Percentiles rank a stretch among this genome's conserved stretches.
Evolutionary conservation across 2,888 invertebrate species (phyloP).

Genomic region (Dasysyrphus tricinctus): DNA sequence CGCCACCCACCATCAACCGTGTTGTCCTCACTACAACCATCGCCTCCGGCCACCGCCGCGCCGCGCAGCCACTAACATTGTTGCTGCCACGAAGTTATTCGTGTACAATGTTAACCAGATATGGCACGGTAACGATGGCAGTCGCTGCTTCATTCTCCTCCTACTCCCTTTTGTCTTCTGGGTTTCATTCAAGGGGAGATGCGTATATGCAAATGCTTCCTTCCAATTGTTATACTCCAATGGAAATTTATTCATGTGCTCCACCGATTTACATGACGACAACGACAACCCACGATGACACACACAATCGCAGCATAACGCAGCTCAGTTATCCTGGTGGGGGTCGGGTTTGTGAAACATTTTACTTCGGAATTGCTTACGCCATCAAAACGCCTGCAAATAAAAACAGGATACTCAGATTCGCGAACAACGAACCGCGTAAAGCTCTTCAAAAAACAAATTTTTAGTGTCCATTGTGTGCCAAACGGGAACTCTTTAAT

Average conservation of each 20-base stretch:
- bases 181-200: neutral
- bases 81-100: slow-evolving; percentile 69
- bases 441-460: slow-evolving; percentile 21
- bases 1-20: neutral
- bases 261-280: slow-evolving; percentile 65
- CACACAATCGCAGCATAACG: slow-evolving; percentile 37
- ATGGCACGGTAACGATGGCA: neutral
- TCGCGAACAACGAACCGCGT: slow-evolving; percentile 19
- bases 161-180: slow-evolving; percentile 5
- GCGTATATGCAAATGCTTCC: slow-evolving; percentile 65
- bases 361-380: neutral
- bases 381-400: slow-evolving; percentile 21
- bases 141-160: neutral
- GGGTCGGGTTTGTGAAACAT: neutral
- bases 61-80: slow-evolving; percentile 28
- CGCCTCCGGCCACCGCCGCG: neutral
- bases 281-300: slow-evolving; percentile 33
- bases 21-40: neutral
- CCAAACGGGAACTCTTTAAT: slow-evolving; percentile 18
- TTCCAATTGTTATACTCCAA: slow-evolving; percentile 67
- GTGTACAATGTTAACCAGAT: slow-evolving; percentile 57
- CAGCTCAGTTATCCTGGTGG: neutral
- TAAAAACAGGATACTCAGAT: slow-evolving; percentile 8
- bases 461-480: slow-evolving; percentile 33
- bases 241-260: slow-evolving; percentile 74